Conservation (phyloP, 1,140 invertebrate genomes). For the Choristoneura fumiferana region DNA sequence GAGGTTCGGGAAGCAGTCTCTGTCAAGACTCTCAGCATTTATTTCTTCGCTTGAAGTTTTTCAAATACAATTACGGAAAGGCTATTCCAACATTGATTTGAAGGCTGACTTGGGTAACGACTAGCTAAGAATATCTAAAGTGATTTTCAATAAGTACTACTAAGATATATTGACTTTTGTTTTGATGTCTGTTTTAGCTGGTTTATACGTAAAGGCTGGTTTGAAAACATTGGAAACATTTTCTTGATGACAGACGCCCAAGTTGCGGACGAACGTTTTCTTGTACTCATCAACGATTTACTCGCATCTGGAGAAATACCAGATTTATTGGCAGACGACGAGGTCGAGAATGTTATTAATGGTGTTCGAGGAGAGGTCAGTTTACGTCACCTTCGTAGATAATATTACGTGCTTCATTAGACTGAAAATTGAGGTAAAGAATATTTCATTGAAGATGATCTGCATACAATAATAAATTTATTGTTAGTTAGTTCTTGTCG, state of each 20-base stretch:
- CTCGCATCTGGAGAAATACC: slow-evolving; percentile 96
- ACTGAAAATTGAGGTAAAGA: no score
- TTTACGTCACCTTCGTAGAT: no score
- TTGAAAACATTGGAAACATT: slow-evolving; percentile 92
- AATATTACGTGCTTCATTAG: no score
- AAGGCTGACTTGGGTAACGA: slow-evolving; percentile 85
- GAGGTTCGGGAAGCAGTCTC: slow-evolving; percentile 96
- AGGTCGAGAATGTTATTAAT: slow-evolving; percentile 92
- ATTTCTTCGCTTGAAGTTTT: slow-evolving; percentile 94
- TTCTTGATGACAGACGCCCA: slow-evolving; percentile 97
- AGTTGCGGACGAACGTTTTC: slow-evolving; percentile 92
- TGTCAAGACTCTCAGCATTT: slow-evolving; percentile 92
- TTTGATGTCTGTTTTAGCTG: slow-evolving; percentile 63
- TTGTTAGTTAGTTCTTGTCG: no score
- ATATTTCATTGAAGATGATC: no score
- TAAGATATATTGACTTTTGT: no score
- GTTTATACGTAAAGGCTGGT: slow-evolving; percentile 92
- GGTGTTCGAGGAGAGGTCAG: slow-evolving; percentile 90
- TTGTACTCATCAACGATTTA: slow-evolving; percentile 96
- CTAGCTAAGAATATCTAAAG: no score
- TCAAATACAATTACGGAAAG: slow-evolving; percentile 94
- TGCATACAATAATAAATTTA: no score
- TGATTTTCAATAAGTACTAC: no score
- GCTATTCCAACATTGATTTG: slow-evolving; percentile 91
- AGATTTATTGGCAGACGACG: slow-evolving; percentile 94